These are phyloP conservation scores for Cybosia mesomella DNA, from an alignment of 2,888 invertebrate genomes.

Conservation along the genomic window DNA sequence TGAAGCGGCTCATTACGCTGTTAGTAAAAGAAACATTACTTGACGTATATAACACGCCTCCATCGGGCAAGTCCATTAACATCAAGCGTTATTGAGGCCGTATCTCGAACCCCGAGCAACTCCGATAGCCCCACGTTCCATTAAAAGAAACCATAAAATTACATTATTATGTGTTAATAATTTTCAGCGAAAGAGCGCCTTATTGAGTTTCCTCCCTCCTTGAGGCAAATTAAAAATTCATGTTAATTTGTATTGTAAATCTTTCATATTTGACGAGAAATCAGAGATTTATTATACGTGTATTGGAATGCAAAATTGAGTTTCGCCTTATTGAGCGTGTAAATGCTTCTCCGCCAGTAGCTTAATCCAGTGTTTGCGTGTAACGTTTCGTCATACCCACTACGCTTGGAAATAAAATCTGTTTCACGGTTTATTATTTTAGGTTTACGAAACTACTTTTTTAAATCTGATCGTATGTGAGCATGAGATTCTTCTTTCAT, in stretches of 20 bases:
- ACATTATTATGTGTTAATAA: slow-evolving; percentile 87
- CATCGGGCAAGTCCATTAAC: slow-evolving; percentile 76
- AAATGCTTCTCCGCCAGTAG: slow-evolving; percentile 62
- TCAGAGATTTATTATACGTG: slow-evolving; percentile 57
- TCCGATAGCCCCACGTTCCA: slow-evolving; percentile 81
- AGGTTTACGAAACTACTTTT: slow-evolving; percentile 55
- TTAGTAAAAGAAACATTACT: slow-evolving; percentile 36
- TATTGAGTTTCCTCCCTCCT: slow-evolving; percentile 59
- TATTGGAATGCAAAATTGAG: slow-evolving; percentile 62
- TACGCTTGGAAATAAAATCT: slow-evolving; percentile 56
- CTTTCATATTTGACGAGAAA: slow-evolving; percentile 59
- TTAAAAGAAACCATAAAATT: slow-evolving; percentile 85
- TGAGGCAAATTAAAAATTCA: slow-evolving; percentile 75
- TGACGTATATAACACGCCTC: slow-evolving; percentile 59
- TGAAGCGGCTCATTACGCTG: slow-evolving; percentile 34
- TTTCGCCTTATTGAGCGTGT: slow-evolving; percentile 66
- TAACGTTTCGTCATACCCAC: slow-evolving; percentile 57
- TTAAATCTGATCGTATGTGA: slow-evolving; percentile 60
- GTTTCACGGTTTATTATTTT: slow-evolving; percentile 59
- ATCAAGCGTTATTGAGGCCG: slow-evolving; percentile 77
- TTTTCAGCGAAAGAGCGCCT: slow-evolving; percentile 78
- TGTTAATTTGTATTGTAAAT: slow-evolving; percentile 64
- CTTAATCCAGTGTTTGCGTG: slow-evolving; percentile 60
- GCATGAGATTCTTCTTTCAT: slow-evolving; percentile 63
- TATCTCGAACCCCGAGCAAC: slow-evolving; percentile 74